Percentiles rank a stretch among this genome's conserved stretches.
Conservation (phyloP, 2,113 vertebrate species). For the Chloropsis cyanopogon region DNA sequence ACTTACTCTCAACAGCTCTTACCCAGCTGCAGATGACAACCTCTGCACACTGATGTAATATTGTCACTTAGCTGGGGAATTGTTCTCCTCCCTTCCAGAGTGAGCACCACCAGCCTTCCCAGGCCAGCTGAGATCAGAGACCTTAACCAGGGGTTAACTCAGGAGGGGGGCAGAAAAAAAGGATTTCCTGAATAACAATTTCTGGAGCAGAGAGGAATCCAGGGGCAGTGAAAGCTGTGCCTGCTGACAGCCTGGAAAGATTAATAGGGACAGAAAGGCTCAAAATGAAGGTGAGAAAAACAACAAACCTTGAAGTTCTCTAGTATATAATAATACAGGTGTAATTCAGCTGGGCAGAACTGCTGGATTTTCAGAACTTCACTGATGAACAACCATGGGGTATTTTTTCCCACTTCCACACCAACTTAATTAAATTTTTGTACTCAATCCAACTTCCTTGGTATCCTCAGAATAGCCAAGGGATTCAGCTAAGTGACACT, state of each 20-base stretch:
- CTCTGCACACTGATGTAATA: not conserved
- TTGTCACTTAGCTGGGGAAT: not conserved
- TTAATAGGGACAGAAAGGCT: not conserved
- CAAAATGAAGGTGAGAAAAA: not conserved
- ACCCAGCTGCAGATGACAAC: conserved; percentile 15
- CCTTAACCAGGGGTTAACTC: not conserved
- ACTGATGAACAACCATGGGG: not conserved
- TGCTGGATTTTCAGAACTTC: not conserved
- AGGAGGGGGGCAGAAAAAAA: not conserved
- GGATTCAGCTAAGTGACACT: not conserved
- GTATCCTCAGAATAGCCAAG: not conserved
- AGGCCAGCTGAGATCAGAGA: not conserved
- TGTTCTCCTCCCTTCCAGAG: not conserved
- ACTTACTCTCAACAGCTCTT: not conserved
- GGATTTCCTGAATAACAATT: not conserved
- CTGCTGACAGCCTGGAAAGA: not conserved
- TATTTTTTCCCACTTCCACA: not conserved
- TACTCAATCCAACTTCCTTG: not conserved
- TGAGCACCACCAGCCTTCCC: not conserved
- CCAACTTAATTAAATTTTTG: not conserved
- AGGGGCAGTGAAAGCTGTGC: not conserved
- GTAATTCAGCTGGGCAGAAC: not conserved
- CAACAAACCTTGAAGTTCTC: not conserved
- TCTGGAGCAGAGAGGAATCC: not conserved
- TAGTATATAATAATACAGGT: not conserved